Base-by-base conservation (phyloP, 2,797 vertebrate genomes). In the Microcaecilia unicolor region DNA sequence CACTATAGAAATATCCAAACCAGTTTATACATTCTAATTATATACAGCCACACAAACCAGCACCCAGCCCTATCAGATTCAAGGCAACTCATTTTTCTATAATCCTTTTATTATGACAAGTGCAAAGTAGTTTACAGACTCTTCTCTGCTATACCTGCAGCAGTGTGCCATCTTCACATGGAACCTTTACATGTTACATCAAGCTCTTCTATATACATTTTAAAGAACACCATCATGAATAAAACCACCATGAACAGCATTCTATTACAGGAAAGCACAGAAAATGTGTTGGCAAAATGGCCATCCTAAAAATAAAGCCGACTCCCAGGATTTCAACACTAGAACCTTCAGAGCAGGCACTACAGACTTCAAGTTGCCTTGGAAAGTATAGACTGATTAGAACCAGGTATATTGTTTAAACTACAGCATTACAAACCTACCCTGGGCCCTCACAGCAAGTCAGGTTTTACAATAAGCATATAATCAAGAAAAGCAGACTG, bases 171-270 rank as follows among this genome's bases (percentile, higher is more conserved):
- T 52, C 14, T 40, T 20, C 55, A 20, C 15, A 1, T 27, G 38
- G 51, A 60, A 37, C 4, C 9, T 67, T 85, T 81, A 77, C 61
- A 36, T 26, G 44, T 50, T 56, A 47, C 58, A 86, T 98, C 92
- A 55, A 54, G 73, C 30, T 43, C 51, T 78, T 70, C 50, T 76
- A 81, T 74, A 66, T 76, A 61, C 48, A 34, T 12, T 32, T 63
- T 93, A 81, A 85, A 68, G 70, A 77, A 71, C 55, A 58, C 61
- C 73, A 18, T 95, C 94, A 95, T 70, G 5, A 80, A 74, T 79
- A 78, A 89, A 81, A 70, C 2, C 22, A 57, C 30, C 68, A 63
- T 28, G 34, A 44, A 65, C 25, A 51, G 53, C 66, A 59, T 58
- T 25, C 15, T 12, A 41, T 56, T 28, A 37, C 26, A 42, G 28